Conservation (phyloP, 2,888 invertebrate species). For the Steinernema hermaphroditum region DNA sequence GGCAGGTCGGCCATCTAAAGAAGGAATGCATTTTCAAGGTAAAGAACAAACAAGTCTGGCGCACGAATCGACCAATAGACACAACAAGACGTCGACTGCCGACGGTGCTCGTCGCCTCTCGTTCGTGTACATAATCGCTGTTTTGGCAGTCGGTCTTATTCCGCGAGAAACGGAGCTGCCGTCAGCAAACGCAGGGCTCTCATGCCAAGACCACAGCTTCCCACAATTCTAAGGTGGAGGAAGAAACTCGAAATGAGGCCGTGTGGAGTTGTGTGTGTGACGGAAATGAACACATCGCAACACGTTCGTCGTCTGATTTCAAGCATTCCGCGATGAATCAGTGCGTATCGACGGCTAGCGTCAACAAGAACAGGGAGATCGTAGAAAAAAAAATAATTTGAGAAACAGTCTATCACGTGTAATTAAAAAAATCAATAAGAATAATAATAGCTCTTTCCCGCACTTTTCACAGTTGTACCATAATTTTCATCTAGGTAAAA, state of each 20-base stretch:
- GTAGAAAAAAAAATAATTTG: too few species aligned
- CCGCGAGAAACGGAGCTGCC: not conserved
- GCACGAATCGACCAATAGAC: not conserved
- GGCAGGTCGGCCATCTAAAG: not conserved
- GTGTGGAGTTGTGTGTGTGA: too few species aligned
- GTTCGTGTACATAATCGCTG: not conserved
- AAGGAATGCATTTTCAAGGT: not conserved
- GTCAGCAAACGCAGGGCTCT: constrained; percentile 19
- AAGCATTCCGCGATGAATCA: too few species aligned
- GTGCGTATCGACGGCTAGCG: too few species aligned
- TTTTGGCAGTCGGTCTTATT: not conserved
- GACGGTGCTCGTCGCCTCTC: not conserved
- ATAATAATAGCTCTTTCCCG: too few species aligned
- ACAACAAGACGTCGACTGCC: constrained; percentile 9
- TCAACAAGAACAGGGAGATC: too few species aligned
- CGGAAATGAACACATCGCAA: too few species aligned
- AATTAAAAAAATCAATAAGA: too few species aligned
- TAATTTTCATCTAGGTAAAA: too few species aligned
- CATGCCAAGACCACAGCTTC: constrained; percentile 15
- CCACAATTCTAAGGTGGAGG: not conserved
- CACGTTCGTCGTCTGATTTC: too few species aligned
- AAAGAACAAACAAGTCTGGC: not conserved
- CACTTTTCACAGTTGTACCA: too few species aligned
- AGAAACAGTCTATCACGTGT: too few species aligned
- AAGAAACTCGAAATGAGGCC: not conserved